Percentiles rank a stretch among this genome's conserved stretches.
These are phyloP conservation scores for Cololabis saira DNA, from an alignment of 2,113 vertebrate genomes.

Conservation along the genomic window DNA sequence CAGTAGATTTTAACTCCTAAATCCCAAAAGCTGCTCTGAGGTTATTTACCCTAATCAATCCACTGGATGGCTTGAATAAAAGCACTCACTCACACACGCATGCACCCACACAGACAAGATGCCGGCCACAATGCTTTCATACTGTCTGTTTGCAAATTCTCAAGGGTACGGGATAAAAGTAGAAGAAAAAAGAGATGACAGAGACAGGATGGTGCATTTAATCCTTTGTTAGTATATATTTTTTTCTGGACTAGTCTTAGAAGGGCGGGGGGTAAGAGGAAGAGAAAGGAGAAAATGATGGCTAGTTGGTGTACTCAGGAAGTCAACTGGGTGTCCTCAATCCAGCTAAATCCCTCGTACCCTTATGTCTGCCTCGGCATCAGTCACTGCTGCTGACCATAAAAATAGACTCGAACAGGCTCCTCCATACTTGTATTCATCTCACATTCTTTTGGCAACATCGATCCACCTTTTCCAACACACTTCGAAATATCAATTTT, in stretches of 20 bases:
- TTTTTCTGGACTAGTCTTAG: constrained; percentile 37
- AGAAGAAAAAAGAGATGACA: background rate
- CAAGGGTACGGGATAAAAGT: constrained; percentile 3
- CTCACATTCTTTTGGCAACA: background rate
- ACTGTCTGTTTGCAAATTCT: background rate
- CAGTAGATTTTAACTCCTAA: constrained; percentile 59
- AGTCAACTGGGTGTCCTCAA: constrained; percentile 73
- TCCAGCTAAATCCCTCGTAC: constrained; percentile 71
- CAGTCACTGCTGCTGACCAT: constrained; percentile 6
- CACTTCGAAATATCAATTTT: too few species aligned
- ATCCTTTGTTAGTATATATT: constrained; percentile 25
- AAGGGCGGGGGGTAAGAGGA: constrained; percentile 40
- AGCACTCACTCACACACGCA: constrained; percentile 4
- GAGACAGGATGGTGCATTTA: constrained; percentile 24
- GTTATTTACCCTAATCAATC: constrained; percentile 77
- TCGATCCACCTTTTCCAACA: background rate
- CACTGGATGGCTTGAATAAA: constrained; percentile 60
- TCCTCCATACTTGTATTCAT: constrained; percentile 1
- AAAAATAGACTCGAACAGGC: constrained; percentile 7
- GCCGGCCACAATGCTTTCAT: background rate
- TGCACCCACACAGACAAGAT: background rate
- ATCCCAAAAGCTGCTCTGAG: constrained; percentile 71
- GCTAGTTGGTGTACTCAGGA: constrained; percentile 41
- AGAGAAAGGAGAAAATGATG: constrained; percentile 27
- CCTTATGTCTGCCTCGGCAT: constrained; percentile 53